A percentile compares a stretch with the other conserved stretches of the same genome.
Conservation (phyloP, 2,888 invertebrate species). For the Cryptophagus acutangulus region DNA sequence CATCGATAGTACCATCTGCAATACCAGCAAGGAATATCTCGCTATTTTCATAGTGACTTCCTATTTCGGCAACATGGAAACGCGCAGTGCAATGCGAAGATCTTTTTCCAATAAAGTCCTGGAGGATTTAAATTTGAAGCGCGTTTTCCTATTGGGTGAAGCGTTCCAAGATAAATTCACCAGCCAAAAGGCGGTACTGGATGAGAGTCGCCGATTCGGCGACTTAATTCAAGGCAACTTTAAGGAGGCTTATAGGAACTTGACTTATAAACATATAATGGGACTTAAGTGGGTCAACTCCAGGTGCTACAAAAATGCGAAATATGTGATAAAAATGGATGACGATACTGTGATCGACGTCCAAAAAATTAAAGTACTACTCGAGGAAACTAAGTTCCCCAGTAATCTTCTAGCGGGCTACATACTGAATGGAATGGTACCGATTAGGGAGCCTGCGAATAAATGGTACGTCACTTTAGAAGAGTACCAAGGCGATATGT, state of each 20-base stretch:
- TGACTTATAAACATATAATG: constrained; percentile 81
- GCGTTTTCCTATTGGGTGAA: constrained; percentile 68
- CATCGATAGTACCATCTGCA: constrained; percentile 32
- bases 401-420: constrained; percentile 59
- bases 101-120: constrained; percentile 59
- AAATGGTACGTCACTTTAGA: constrained; percentile 74
- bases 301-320: constrained; percentile 54
- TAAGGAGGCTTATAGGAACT: constrained; percentile 69
- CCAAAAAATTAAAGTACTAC: constrained; percentile 51
- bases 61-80: constrained; percentile 66
- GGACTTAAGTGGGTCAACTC: constrained; percentile 68
- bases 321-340: constrained; percentile 73
- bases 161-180: constrained; percentile 52
- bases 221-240: constrained; percentile 76
- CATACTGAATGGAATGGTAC: constrained; percentile 57
- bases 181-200: constrained; percentile 54
- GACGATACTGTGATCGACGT: constrained; percentile 75
- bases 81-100: constrained; percentile 65
- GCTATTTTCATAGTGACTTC: constrained; percentile 65
- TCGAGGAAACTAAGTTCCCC: constrained; percentile 43
- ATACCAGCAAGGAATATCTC: constrained; percentile 26
- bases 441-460: constrained; percentile 61
- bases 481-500: constrained; percentile 59
- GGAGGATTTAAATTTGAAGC: constrained; percentile 53
- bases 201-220: constrained; percentile 60